These are phyloP conservation scores for Gymnarchus niloticus DNA, from an alignment of 2,113 vertebrate species.

Conservation along the genomic window DNA sequence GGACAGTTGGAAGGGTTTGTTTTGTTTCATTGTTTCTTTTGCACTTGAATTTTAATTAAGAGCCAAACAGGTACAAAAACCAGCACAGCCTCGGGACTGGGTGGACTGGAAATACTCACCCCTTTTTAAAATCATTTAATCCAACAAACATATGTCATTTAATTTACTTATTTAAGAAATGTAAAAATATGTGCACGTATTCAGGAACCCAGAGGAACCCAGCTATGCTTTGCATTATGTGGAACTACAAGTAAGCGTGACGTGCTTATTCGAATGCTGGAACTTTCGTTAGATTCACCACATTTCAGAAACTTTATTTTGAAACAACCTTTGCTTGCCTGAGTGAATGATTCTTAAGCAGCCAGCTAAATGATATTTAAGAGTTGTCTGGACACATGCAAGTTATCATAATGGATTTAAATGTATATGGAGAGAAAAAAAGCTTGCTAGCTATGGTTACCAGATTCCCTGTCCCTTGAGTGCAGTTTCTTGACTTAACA, in stretches of 20 bases:
- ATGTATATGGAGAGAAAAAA: not conserved
- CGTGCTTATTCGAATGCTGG: not conserved
- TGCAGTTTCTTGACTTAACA: not conserved
- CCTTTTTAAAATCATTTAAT: not conserved
- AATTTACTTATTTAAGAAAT: not conserved
- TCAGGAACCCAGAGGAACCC: not conserved
- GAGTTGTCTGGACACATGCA: not conserved
- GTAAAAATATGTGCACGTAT: not conserved
- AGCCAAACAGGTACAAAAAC: not conserved
- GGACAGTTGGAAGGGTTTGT: not conserved
- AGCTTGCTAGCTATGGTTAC: not conserved
- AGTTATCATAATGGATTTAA: not conserved
- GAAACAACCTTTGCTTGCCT: not conserved
- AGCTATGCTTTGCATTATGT: not conserved
- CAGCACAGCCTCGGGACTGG: not conserved
- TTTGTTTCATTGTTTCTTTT: not conserved
- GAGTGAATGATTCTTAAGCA: not conserved
- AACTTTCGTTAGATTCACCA: not conserved
- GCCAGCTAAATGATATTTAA: not conserved
- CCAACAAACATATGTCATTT: not conserved
- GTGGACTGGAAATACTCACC: slow-evolving; percentile 9
- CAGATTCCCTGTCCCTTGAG: not conserved
- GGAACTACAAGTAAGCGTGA: not conserved
- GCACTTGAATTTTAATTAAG: not conserved
- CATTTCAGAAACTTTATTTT: not conserved